These are phyloP conservation scores for Eubasilissa splendida DNA, from an alignment of 2,888 invertebrate species.

Conservation along the genomic window DNA sequence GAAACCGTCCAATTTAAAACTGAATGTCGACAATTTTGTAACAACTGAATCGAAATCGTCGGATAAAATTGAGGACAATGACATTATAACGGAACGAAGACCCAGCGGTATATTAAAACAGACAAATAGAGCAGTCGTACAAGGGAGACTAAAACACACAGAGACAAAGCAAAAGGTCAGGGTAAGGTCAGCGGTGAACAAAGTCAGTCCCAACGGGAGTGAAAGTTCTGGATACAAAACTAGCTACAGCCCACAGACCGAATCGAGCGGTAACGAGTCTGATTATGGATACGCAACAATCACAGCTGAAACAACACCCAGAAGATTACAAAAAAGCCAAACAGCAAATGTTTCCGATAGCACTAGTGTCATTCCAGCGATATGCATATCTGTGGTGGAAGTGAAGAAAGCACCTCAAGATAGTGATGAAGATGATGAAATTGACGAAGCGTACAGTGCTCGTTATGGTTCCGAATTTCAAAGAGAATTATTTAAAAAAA, in stretches of 20 bases:
- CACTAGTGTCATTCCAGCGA: conserved; percentile 71
- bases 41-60: background rate
- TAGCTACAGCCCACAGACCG: conserved; percentile 67
- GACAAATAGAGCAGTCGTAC: conserved; percentile 51
- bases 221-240: conserved; percentile 73
- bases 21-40: conserved; percentile 8
- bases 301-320: conserved; percentile 74
- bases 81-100: conserved; percentile 50
- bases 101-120: conserved; percentile 57
- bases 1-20: conserved; percentile 28
- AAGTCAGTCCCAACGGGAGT: conserved; percentile 49
- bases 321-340: conserved; percentile 69
- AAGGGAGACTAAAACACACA: conserved; percentile 34
- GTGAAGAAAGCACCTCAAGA: conserved; percentile 63
- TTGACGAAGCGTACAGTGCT: conserved; percentile 57
- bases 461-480: conserved; percentile 57
- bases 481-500: conserved; percentile 67
- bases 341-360: conserved; percentile 65
- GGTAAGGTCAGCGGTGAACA: conserved; percentile 22
- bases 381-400: conserved; percentile 70
- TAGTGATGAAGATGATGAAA: conserved; percentile 68
- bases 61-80: conserved; percentile 60
- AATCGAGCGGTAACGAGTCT: conserved; percentile 72
- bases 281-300: conserved; percentile 78
- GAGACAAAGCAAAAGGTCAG: conserved; percentile 51